Conservation (phyloP, 2,888 invertebrate species). For the Petrolisthes cinctipes region DNA sequence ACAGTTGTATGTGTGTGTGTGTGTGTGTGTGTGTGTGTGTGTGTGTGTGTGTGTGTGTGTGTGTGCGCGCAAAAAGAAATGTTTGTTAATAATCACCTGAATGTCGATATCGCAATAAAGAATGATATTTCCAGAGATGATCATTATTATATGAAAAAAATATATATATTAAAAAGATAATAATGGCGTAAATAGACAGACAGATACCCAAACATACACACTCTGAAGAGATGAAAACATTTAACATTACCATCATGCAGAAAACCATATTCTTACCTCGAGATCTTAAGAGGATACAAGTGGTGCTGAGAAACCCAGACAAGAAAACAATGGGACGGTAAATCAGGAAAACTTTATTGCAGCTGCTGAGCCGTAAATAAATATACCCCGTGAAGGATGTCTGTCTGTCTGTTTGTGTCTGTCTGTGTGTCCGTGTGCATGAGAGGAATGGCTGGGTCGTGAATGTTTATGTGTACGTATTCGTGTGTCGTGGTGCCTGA, state of each 20-base stretch:
- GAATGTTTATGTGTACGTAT: background rate
- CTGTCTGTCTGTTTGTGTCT: constrained; percentile 5
- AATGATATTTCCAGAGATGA: no score
- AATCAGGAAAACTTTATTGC: constrained; percentile 27
- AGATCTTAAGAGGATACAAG: background rate
- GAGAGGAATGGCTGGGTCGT: background rate
- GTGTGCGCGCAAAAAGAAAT: background rate
- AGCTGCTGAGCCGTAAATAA: constrained; percentile 13
- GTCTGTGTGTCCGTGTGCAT: background rate
- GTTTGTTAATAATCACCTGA: background rate
- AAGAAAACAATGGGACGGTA: constrained; percentile 21
- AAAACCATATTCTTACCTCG: background rate
- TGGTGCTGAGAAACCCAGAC: background rate
- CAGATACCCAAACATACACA: no score
- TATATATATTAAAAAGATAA: no score
- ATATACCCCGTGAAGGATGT: constrained; percentile 19
- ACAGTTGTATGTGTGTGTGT: background rate
- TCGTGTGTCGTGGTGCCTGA: no score
- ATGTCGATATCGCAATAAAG: no score
- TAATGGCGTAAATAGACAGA: no score
- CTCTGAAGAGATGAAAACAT: no score
- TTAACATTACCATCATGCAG: background rate
- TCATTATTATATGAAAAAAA: no score
- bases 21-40: background rate
- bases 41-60: constrained; percentile 1